Evolutionary conservation across 2,888 invertebrate species (phyloP), one percentile per base, ranked within the genome.

Genomic region (Spilosoma lubricipeda): DNA sequence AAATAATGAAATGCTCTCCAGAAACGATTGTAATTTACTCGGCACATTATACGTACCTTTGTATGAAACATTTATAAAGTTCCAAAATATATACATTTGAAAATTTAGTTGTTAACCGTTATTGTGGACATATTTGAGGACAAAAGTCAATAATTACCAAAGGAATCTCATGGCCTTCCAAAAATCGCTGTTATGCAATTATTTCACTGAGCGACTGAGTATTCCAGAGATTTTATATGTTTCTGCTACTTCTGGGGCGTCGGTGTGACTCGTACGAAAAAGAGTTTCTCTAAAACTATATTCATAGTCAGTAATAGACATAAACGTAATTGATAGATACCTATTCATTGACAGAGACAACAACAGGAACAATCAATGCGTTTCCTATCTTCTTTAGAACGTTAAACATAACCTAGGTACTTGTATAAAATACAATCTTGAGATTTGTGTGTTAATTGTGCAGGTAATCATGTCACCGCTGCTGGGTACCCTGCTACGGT

Each of bases 381-480:
- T 27, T 30, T 13, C 59, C 59, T 27, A 59, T 11, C 27, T 15
- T 27, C 27, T n/a, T n/a, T n/a, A n/a, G n/a, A n/a, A n/a, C n/a
- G n/a, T n/a, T n/a, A n/a, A n/a, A n/a, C n/a, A n/a, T n/a, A n/a
- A n/a, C n/a, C n/a, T n/a, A n/a, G n/a, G n/a, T n/a, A n/a, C 27
- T n/a, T 52, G n/a, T 36, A 23, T 15, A 23, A 33, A 11, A n/a
- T 33, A 39, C 48, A 33, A 56, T n/a, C 13, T 15, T 56, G 13
- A 69, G 3, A n/a, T n/a, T 45, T 72, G 64, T 70, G 70, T 36
- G 42, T 67, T 77, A 71, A 68, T 74, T 74, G 76, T 71, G 75
- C 87, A 92, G 92, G 82, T 81, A 75, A 80, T 70, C 80, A 95
- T 95, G 95, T 93, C 95, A 86, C 94, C 94, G 79, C 87, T 92